phyloP scores from a whole-genome alignment of 2,888 invertebrate species.

The Molorchus minor region DNA sequence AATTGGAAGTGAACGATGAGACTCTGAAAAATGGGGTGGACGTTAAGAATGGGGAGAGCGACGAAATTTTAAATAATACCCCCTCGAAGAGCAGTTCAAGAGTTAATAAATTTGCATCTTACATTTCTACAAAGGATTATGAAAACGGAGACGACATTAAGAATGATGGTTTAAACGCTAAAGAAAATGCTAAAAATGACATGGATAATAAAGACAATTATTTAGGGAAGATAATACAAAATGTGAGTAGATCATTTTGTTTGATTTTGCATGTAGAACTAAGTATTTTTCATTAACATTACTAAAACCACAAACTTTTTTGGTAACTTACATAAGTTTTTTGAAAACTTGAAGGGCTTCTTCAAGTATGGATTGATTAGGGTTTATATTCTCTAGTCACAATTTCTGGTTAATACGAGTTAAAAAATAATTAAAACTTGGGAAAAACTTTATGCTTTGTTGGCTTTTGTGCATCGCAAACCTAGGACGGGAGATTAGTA shows the following conservation, averaged over 20 bases:
- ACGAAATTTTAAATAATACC: conserved; percentile 16
- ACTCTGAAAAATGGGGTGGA: conserved; percentile 36
- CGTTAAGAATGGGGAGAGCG: conserved; percentile 37
- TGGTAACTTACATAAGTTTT: too few species aligned
- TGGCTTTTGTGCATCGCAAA: too few species aligned
- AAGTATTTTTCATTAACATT: too few species aligned
- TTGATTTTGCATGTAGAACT: too few species aligned
- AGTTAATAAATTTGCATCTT: conserved; percentile 70
- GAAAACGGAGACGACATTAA: conserved; percentile 62
- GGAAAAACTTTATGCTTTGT: too few species aligned
- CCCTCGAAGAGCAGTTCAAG: conserved; percentile 42
- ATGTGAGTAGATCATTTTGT: conserved; percentile 42
- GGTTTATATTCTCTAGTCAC: too few species aligned
- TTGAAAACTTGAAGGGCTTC: too few species aligned
- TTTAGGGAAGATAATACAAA: conserved; percentile 35
- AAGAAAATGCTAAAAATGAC: conserved; percentile 39
- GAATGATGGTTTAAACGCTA: conserved; percentile 21
- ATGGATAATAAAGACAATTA: conserved; percentile 40
- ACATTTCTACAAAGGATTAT: conserved; percentile 64
- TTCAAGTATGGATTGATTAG: too few species aligned
- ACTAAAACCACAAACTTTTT: too few species aligned
- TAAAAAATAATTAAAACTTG: too few species aligned
- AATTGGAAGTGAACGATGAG: conserved; percentile 42
- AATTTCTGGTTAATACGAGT: too few species aligned
- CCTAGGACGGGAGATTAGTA: too few species aligned